These are phyloP conservation scores for Sturnira hondurensis DNA, from an alignment of 2,113 vertebrate species.

Conservation along the genomic window DNA sequence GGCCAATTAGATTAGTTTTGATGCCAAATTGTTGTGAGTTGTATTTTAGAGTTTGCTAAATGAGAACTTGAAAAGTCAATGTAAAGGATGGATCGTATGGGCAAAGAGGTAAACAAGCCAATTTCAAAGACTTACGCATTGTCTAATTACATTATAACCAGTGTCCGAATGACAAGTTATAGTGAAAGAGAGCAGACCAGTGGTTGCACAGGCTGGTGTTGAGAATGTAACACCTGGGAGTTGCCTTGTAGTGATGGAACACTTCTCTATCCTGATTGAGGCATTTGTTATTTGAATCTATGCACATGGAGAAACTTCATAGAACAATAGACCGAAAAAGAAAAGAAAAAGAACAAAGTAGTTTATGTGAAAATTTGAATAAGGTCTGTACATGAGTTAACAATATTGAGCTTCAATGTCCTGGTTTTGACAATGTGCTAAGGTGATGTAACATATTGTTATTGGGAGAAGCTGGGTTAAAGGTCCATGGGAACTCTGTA, in stretches of 20 bases:
- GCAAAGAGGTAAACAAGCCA: background rate
- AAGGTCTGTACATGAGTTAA: background rate
- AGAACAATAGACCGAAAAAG: background rate
- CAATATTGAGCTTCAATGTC: background rate
- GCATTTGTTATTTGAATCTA: background rate
- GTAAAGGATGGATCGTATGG: background rate
- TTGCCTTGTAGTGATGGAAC: background rate
- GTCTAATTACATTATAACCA: background rate
- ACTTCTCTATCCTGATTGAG: background rate
- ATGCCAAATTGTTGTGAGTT: background rate
- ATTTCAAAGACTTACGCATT: background rate
- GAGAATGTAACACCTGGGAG: background rate
- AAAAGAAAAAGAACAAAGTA: background rate
- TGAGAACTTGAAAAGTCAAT: background rate
- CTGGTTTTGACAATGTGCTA: background rate
- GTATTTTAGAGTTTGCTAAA: conserved; percentile 29
- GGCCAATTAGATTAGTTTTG: background rate
- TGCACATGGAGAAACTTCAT: background rate
- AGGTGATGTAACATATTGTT: background rate
- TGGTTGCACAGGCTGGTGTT: background rate
- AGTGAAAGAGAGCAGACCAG: background rate
- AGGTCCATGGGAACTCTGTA: background rate
- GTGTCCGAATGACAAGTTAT: background rate
- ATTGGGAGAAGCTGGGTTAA: background rate
- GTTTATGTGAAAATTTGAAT: background rate